These are phyloP conservation scores for Ruditapes philippinarum DNA, from an alignment of 1,140 invertebrate genomes.

Conservation along the genomic window DNA sequence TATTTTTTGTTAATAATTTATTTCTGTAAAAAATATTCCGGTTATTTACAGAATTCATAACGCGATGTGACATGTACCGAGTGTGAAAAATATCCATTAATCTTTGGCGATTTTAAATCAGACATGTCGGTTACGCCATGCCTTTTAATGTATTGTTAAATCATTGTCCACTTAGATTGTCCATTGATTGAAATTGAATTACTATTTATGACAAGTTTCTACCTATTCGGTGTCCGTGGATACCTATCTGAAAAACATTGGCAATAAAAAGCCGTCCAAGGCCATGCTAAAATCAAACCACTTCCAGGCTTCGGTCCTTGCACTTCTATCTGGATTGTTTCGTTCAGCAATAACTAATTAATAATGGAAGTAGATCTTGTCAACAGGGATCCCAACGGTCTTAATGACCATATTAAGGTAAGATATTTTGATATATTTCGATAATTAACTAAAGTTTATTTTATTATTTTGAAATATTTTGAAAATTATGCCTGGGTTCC, in stretches of 20 bases:
- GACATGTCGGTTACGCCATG: not conserved
- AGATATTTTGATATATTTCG: no score
- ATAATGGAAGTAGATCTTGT: conserved; percentile 19
- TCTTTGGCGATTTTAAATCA: not conserved
- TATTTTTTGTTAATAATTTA: no score
- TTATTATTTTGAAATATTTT: no score
- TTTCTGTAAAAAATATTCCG: no score
- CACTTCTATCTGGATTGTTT: not conserved
- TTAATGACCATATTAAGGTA: no score
- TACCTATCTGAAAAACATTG: not conserved
- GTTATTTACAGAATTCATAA: no score
- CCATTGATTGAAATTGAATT: not conserved
- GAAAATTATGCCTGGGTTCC: no score
- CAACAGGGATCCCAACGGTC: no score
- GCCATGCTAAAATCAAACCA: not conserved
- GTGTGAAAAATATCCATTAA: not conserved
- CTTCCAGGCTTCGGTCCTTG: not conserved
- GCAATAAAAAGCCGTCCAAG: not conserved
- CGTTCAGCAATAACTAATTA: not conserved
- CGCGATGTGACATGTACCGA: not conserved
- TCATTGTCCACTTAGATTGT: not conserved
- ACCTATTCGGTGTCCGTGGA: not conserved
- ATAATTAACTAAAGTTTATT: no score
- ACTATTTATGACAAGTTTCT: not conserved
- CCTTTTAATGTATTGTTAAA: not conserved